phyloP scores from a whole-genome alignment of 2,113 vertebrate species.

The Vireo altiloquus region DNA sequence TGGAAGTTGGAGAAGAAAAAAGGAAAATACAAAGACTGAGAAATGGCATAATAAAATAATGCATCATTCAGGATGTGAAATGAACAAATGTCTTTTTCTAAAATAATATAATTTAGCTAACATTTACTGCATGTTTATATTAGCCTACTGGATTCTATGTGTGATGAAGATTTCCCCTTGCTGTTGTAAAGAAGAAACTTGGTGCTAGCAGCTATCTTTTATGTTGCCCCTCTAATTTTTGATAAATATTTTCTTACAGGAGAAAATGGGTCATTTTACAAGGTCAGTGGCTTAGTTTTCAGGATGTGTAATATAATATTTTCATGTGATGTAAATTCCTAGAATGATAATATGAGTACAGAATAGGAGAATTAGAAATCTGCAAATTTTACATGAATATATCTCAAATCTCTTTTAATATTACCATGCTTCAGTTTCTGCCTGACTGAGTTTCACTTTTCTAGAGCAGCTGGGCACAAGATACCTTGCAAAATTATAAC shows the following conservation, averaged over 20 bases:
- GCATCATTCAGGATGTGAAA: conserved; percentile 24
- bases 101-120: background rate
- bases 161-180: background rate
- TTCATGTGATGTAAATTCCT: background rate
- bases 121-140: background rate
- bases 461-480: background rate
- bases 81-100: conserved; percentile 44
- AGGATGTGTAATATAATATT: background rate
- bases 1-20: background rate
- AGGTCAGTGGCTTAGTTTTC: background rate
- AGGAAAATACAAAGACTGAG: background rate
- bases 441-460: background rate
- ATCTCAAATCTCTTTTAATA: background rate
- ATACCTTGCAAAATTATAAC: background rate
- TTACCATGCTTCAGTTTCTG: background rate
- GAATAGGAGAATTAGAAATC: background rate
- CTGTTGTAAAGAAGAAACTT: background rate
- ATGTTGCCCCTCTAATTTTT: background rate
- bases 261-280: background rate
- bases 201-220: background rate
- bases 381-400: background rate
- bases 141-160: background rate
- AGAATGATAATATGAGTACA: background rate
- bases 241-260: background rate
- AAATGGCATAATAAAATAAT: conserved; percentile 48